A percentile compares a stretch with the other conserved stretches of the same genome.
phyloP scores from a whole-genome alignment of 2,888 invertebrate species.

The Amphipoea lucens region DNA sequence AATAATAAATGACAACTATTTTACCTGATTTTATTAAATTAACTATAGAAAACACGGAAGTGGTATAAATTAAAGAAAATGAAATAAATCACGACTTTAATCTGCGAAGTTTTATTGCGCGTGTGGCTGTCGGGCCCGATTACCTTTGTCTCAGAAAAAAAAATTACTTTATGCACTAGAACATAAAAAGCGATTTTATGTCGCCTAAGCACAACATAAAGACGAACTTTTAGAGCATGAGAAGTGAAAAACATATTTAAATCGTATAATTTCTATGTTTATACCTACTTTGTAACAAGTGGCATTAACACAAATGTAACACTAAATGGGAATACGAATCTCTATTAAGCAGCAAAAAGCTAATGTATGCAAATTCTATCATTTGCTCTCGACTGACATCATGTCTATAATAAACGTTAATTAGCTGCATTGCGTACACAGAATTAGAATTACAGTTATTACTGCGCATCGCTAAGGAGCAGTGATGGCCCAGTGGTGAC shows the following conservation, averaged over 20 bases:
- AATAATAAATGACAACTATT: too few species aligned
- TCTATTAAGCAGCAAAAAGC: constrained; percentile 18
- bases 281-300: not conserved
- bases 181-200: too few species aligned
- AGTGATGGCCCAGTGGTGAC: not conserved
- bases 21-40: too few species aligned
- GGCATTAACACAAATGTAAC: not conserved
- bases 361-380: constrained; percentile 32
- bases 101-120: too few species aligned
- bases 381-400: constrained; percentile 14
- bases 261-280: not conserved
- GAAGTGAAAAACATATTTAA: not conserved
- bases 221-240: too few species aligned
- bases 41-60: too few species aligned
- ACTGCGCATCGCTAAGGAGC: not conserved
- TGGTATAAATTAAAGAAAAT: too few species aligned
- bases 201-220: too few species aligned
- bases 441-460: constrained; percentile 29
- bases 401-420: constrained; percentile 27
- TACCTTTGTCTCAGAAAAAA: too few species aligned
- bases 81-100: too few species aligned
- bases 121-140: too few species aligned
- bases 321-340: constrained; percentile 11
- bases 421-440: constrained; percentile 16
- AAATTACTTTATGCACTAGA: too few species aligned